Conservation (phyloP, 2,113 vertebrate genomes). For the Larimichthys polyactis region DNA sequence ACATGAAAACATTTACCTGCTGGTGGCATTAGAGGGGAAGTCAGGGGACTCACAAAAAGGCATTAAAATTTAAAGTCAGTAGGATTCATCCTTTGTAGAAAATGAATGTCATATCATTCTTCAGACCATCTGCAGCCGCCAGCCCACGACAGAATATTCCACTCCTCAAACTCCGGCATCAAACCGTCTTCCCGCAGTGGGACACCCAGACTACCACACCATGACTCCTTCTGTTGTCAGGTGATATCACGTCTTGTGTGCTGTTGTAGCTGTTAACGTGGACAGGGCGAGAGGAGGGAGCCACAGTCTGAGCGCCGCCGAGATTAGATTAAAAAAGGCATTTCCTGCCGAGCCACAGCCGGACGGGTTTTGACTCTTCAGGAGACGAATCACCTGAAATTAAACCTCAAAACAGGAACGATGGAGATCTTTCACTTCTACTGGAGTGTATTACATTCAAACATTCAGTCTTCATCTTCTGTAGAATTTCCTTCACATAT, state of each 20-base stretch:
- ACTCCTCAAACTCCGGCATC: not conserved
- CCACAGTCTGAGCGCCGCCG: not conserved
- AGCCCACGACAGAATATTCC: no score
- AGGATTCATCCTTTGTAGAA: no score
- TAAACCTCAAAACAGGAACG: not conserved
- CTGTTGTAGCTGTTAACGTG: not conserved
- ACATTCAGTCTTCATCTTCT: no score
- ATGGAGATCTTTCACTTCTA: not conserved
- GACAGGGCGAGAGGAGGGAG: not conserved
- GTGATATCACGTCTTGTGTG: not conserved
- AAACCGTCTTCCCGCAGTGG: not conserved
- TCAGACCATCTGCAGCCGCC: no score
- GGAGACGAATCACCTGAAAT: not conserved
- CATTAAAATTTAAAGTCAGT: no score
- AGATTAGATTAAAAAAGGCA: not conserved
- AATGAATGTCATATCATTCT: no score
- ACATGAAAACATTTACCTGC: no score
- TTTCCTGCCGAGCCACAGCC: not conserved
- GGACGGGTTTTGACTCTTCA: not conserved
- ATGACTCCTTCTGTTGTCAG: not conserved
- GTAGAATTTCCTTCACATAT: no score
- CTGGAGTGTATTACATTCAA: no score
- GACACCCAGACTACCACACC: not conserved
- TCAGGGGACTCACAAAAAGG: no score
- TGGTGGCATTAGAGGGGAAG: no score